phyloP scores from a whole-genome alignment of 2,888 invertebrate species.

The Meloe dianella region DNA sequence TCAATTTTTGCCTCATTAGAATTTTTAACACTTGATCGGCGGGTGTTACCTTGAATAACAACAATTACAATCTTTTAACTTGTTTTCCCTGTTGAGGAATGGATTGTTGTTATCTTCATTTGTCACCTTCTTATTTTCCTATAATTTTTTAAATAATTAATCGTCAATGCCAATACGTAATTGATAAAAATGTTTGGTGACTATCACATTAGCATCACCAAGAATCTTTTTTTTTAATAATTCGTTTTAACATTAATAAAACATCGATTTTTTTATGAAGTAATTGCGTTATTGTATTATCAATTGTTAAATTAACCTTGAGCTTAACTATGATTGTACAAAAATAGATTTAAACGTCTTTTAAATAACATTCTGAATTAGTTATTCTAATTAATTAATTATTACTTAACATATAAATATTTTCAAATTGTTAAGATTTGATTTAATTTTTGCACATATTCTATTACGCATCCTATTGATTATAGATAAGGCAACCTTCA shows the following conservation, averaged over 20 bases:
- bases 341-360: not conserved
- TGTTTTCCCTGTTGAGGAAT: not conserved
- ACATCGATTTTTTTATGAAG: no score
- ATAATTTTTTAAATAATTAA: not conserved
- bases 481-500: constrained; percentile 30
- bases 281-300: not conserved
- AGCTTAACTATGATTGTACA: not conserved
- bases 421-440: no score
- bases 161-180: not conserved
- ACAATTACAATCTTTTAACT: not conserved
- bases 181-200: no score
- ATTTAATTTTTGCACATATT: constrained; percentile 26
- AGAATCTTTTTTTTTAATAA: no score
- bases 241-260: no score
- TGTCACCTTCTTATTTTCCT: no score
- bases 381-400: not conserved
- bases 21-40: constrained; percentile 13
- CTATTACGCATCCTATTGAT: constrained; percentile 25
- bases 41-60: constrained; percentile 6
- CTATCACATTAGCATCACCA: no score
- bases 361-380: not conserved
- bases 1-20: not conserved
- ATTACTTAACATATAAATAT: no score
- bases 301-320: not conserved
- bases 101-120: no score